phyloP scores from a whole-genome alignment of 2,797 vertebrate species.

The Bucorvus abyssinicus region DNA sequence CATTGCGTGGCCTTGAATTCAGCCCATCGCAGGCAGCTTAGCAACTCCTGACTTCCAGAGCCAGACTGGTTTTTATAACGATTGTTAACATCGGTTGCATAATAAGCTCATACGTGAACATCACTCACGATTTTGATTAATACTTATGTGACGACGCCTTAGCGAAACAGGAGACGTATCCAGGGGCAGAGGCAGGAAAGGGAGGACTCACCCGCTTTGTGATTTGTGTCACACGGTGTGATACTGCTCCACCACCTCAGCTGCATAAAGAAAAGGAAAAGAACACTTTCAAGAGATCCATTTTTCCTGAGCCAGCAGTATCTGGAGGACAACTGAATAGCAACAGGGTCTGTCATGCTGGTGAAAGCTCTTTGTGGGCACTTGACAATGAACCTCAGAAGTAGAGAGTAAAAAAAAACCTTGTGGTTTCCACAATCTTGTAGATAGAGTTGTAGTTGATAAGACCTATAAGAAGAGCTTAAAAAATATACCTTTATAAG shows the following conservation, averaged over 20 bases:
- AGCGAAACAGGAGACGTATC: neutral
- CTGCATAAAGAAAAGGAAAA: neutral
- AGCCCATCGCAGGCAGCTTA: neutral
- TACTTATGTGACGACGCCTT: neutral
- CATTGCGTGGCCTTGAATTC: neutral
- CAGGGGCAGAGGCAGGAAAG: neutral
- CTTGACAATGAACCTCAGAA: neutral
- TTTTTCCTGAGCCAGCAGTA: neutral
- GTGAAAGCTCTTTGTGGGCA: neutral
- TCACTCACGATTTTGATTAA: neutral
- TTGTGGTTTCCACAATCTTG: conserved; percentile 2
- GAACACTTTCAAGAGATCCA: neutral
- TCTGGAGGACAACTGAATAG: neutral
- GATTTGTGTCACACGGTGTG: neutral
- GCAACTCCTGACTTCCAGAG: neutral
- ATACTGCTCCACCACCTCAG: neutral
- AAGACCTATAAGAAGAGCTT: conserved; percentile 49
- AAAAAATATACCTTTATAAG: neutral
- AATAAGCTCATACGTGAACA: neutral
- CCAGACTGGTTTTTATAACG: neutral
- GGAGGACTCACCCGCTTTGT: neutral
- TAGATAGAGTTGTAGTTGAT: conserved; percentile 28
- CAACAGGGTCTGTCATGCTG: neutral
- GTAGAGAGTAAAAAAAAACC: neutral
- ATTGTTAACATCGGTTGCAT: neutral